Base-by-base conservation (phyloP, 2,888 invertebrate species). In the Idaea aversata region DNA sequence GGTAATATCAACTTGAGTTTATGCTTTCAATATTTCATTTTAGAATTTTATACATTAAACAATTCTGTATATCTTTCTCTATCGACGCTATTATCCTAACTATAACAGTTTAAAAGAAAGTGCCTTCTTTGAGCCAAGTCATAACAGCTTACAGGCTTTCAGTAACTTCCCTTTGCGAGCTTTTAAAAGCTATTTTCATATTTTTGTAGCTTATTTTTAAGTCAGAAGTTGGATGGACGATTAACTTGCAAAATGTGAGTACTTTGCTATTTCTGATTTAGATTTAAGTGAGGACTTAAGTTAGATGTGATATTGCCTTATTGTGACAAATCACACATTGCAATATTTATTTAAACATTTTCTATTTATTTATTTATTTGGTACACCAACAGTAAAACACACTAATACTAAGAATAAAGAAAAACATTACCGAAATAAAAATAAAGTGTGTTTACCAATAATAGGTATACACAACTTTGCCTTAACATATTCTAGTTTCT, bases 41-140 rank as follows among this genome's bases (percentile, higher is more conserved):
- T 13, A 7, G 13, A 7, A 47, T 47, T 47, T 47, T 13, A 47
- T 47, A 47, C 47, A 47, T 47, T 47, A 47, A 47, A 47, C 47
- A 13, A 47, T 47, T 47, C 47, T 7, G 13, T 13, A 47, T 47
- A 47, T 7, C 59, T 59, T 59, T n/a, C 58, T 16, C 59, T 34
- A 34, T 59, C 59, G 16, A 16, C 59, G 59, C 68, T 68, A 71
- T 75, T 73, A 71, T 72, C 70, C 68, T 61, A 58, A 66, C 67
- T 71, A 79, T 83, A 75, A 84, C 70, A 84, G 83, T 85, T 59
- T 85, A 85, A 84, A 84, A 81, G 80, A 82, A 84, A 85, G 82
- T 83, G 79, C 75, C 70, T 75, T 72, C 81, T 80, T 13, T 59
- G 34, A 59, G 59, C 59, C 59, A 59, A 59, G 59, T 59, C 59